Base-by-base conservation (phyloP, 30 jellyfish, hydroid and myxozoan species). In the Hydra vulgaris region DNA sequence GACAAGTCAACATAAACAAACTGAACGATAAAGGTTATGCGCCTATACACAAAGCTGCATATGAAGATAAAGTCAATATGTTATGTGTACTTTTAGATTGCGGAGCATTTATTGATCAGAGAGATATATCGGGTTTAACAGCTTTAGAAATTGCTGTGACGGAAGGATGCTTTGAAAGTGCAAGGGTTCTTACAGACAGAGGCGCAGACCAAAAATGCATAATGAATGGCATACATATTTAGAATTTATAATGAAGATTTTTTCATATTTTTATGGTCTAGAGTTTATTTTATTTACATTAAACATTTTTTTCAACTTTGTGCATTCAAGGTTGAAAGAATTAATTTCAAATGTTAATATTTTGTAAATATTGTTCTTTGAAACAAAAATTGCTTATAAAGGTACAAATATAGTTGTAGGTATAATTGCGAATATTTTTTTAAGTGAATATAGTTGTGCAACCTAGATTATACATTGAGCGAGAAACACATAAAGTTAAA, bases 81-180 rank as follows among this genome's bases (percentile, higher is more conserved):
- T 18, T 78, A 27, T 18, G 54, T 5, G 69, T 78, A 23, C 54
- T 78, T 25, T 22, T 78, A 52, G 23, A 53, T 0, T 40, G 66
- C 53, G 85, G 85, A 5, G 85, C 85, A 1, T 78, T 52, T 78
- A 78, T 78, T 8, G 81, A 78, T 23, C 66, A 53, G 66, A 12
- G 23, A 40, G 79, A 53, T 7, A 78, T 52, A 23, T 15, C 85
- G 1, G 85, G 85, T 15, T 78, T 78, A 17, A 52, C 85, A 25
- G 70, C 85, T 19, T 78, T 78, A 78, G 79, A 78, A 61, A 40
- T 56, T 23, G 79, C 85, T 15, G 85, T 78, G 16, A 78, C 25
- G n/a, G 80, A 78, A 78, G 85, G 85, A 20, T 52, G 55, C 78
- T 78, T 78, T 54, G 85, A 78, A 1, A 21, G 85, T 80, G 85